phyloP scores from a whole-genome alignment of 2,797 vertebrate genomes.

The Sebastes hubbsi region DNA sequence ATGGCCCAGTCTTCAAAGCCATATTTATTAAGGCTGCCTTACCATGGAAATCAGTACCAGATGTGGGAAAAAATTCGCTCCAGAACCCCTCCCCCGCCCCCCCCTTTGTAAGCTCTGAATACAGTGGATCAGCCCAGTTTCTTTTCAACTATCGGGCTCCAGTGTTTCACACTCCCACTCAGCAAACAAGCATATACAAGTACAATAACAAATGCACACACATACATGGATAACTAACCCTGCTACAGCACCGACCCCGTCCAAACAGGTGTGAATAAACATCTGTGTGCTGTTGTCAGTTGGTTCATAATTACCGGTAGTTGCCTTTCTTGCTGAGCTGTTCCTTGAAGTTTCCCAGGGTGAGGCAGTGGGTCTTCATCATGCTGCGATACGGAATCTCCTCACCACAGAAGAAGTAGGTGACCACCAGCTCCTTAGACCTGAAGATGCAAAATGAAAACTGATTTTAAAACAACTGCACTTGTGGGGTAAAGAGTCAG shows the following conservation, averaged over 20 bases:
- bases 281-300: background rate
- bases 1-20: slow-evolving; percentile 91
- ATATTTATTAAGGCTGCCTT: slow-evolving; percentile 91
- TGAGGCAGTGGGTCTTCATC: slow-evolving; percentile 96
- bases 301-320: slow-evolving; percentile 87
- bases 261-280: background rate
- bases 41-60: slow-evolving; percentile 91
- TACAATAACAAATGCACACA: slow-evolving; percentile 8
- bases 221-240: background rate
- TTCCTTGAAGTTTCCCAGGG: slow-evolving; percentile 97
- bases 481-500: background rate
- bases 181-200: slow-evolving; percentile 25
- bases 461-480: background rate
- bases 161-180: slow-evolving; percentile 51
- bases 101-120: slow-evolving; percentile 47
- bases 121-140: slow-evolving; percentile 54
- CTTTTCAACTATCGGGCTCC: slow-evolving; percentile 44
- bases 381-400: slow-evolving; percentile 97
- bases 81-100: slow-evolving; percentile 61
- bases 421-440: slow-evolving; percentile 87
- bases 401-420: slow-evolving; percentile 98
- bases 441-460: slow-evolving; percentile 40
- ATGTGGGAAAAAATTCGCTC: slow-evolving; percentile 83
- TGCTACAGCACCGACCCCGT: background rate
- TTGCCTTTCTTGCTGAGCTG: slow-evolving; percentile 99